Evolutionary conservation across 2,797 vertebrate genomes (phyloP).

Genomic region (Pangasius djambal): DNA sequence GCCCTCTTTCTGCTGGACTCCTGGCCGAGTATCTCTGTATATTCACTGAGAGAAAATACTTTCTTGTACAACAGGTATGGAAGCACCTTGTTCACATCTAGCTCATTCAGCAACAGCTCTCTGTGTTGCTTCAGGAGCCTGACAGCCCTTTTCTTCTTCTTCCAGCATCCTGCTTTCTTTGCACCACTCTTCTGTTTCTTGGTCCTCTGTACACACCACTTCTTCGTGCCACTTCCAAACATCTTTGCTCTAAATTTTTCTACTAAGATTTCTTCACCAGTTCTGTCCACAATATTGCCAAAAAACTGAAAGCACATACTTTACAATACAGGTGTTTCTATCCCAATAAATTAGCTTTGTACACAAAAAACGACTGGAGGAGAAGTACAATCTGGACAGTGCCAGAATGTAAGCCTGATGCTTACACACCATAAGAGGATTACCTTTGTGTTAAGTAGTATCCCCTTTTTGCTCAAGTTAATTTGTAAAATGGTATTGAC

Average conservation of each 20-base stretch:
- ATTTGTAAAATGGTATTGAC: conserved; percentile 47
- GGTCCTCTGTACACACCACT: conserved; percentile 82
- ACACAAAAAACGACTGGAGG: conserved; percentile 72
- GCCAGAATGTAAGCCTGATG: conserved; percentile 76
- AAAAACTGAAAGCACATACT: conserved; percentile 71
- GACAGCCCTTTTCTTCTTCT: conserved; percentile 73
- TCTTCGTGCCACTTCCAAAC: conserved; percentile 79
- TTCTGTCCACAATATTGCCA: conserved; percentile 64
- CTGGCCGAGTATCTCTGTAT: conserved; percentile 83
- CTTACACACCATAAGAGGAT: conserved; percentile 88
- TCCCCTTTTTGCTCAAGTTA: conserved; percentile 67
- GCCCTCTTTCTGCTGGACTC: conserved; percentile 75
- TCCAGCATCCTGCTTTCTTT: conserved; percentile 71
- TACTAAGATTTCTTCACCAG: conserved; percentile 61
- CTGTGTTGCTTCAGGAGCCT: conserved; percentile 79
- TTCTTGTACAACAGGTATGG: conserved; percentile 84
- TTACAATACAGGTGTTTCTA: conserved; percentile 65
- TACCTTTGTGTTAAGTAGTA: conserved; percentile 78
- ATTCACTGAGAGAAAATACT: conserved; percentile 87
- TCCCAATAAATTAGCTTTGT: conserved; percentile 63
- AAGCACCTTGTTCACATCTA: conserved; percentile 83
- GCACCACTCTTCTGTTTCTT: conserved; percentile 71
- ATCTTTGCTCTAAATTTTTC: conserved; percentile 73
- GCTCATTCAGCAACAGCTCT: conserved; percentile 80
- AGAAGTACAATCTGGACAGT: conserved; percentile 80